Evolutionary conservation across 2,888 invertebrate genomes (phyloP).

Genomic region (Strigamia crassipes): DNA sequence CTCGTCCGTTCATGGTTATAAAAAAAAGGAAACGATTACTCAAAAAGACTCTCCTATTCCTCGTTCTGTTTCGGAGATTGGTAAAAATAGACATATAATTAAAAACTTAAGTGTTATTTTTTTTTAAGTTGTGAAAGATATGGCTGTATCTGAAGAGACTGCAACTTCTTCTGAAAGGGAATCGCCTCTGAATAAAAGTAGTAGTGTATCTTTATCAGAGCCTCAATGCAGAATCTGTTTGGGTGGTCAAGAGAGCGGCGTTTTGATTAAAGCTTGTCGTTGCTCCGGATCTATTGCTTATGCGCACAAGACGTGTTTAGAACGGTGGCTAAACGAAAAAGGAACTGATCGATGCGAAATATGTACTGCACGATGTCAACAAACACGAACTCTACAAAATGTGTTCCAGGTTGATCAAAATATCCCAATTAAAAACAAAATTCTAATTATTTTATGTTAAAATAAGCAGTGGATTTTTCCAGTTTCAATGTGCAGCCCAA

Average conservation of each 20-base stretch:
- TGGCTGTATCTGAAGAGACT: neutral
- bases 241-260: neutral
- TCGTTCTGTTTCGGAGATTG: neutral
- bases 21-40: neutral
- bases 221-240: slow-evolving; percentile 2
- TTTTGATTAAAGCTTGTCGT: neutral
- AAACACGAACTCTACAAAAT: neutral
- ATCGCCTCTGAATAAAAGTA: neutral
- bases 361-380: neutral
- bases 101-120: neutral
- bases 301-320: neutral
- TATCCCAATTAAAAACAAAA: neutral
- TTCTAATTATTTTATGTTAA: neutral
- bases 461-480: neutral
- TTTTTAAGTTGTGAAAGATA: neutral
- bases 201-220: neutral
- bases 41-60: neutral
- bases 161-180: neutral
- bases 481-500: neutral
- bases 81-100: neutral
- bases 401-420: neutral
- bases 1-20: neutral
- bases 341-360: neutral
- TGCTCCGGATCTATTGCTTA: neutral
- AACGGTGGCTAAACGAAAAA: neutral